phyloP scores from a whole-genome alignment of 2,113 vertebrate genomes.

The Struthidea cinerea region DNA sequence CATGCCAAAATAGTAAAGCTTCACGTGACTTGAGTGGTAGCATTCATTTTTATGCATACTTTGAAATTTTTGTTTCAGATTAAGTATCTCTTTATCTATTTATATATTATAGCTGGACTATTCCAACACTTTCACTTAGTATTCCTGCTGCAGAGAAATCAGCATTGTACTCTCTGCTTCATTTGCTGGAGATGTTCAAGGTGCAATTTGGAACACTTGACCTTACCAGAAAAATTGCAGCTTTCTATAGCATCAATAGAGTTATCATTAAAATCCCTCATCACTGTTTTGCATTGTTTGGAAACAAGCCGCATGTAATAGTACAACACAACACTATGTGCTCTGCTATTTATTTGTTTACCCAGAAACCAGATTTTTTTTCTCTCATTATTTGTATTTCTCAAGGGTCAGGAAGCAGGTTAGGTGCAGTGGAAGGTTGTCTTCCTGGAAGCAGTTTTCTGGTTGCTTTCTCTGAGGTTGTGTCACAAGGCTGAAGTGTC shows the following conservation, averaged over 20 bases:
- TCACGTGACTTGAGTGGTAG: background rate
- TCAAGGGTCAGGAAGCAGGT: background rate
- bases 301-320: background rate
- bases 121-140: background rate
- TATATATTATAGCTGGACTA: background rate
- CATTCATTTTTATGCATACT: background rate
- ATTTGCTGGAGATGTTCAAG: background rate
- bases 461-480: background rate
- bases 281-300: background rate
- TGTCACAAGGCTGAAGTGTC: background rate
- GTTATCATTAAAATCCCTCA: background rate
- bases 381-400: background rate
- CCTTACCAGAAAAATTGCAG: background rate
- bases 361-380: background rate
- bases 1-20: background rate
- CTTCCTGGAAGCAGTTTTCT: background rate
- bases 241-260: background rate
- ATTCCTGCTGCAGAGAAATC: background rate
- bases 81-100: background rate
- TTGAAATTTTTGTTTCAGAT: background rate
- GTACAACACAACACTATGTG: rapidly evolving
- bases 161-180: background rate
- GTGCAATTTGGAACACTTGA: background rate
- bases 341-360: background rate
- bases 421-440: background rate